phyloP scores from a whole-genome alignment of 2,797 vertebrate species.

The Oreochromis grahami region DNA sequence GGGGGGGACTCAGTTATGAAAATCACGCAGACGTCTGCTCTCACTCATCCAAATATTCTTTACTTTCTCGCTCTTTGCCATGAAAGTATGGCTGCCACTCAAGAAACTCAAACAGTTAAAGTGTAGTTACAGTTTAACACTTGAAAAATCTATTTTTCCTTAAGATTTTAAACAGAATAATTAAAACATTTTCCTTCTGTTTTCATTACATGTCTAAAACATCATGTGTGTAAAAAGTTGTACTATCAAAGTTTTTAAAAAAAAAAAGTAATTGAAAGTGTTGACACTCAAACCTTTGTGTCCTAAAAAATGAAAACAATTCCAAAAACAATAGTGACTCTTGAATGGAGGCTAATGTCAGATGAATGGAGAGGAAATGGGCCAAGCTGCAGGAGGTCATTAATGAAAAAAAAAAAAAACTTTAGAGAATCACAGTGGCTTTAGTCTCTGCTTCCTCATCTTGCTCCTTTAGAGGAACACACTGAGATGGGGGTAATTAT shows the following conservation, averaged over 20 bases:
- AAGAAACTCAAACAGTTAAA: conserved; percentile 15
- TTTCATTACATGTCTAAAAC: not conserved
- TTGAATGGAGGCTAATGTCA: conserved; percentile 64
- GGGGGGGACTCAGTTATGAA: conserved; percentile 80
- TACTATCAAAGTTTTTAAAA: not conserved
- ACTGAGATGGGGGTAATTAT: conserved; percentile 34
- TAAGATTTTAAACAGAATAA: not conserved
- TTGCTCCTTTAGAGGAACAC: conserved; percentile 20
- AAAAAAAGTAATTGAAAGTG: not conserved
- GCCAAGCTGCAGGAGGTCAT: conserved; percentile 65
- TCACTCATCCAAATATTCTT: conserved; percentile 65
- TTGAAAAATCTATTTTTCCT: not conserved
- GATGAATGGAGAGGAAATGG: conserved; percentile 65
- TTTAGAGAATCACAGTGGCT: conserved; percentile 30
- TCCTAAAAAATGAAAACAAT: conserved; percentile 38
- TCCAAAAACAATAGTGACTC: conserved; percentile 45
- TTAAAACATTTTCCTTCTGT: not conserved
- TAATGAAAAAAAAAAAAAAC: conserved; percentile 63
- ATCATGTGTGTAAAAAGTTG: not conserved
- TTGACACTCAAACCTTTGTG: conserved; percentile 14
- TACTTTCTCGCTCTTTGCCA: conserved; percentile 59
- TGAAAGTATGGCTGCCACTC: conserved; percentile 44
- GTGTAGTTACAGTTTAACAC: conserved; percentile 12
- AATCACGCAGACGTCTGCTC: conserved; percentile 60
- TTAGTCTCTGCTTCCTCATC: conserved; percentile 17